Conservation (phyloP, 2,113 vertebrate genomes). For the Cebus imitator region DNA sequence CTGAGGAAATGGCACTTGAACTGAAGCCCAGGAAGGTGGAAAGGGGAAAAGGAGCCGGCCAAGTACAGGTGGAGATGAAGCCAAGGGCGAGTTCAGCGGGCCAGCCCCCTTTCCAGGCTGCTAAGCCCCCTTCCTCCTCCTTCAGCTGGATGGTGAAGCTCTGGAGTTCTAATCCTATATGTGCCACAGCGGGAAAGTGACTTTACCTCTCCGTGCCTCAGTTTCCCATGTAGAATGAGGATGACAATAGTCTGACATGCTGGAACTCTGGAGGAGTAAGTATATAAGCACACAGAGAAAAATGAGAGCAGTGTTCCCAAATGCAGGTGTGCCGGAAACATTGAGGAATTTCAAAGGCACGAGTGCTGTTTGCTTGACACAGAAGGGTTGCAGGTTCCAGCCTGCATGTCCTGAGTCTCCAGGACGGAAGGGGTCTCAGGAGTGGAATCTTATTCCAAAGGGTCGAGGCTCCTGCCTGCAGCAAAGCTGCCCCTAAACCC, state of each 20-base stretch:
- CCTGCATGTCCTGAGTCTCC: rapidly evolving
- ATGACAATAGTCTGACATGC: neutral
- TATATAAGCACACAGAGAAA: rapidly evolving
- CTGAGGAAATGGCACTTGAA: neutral
- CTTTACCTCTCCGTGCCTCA: neutral
- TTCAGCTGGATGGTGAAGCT: neutral
- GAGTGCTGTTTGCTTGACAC: neutral
- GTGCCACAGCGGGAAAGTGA: neutral
- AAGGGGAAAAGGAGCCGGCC: neutral
- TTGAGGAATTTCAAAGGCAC: neutral
- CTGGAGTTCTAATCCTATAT: neutral
- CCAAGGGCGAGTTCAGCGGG: rapidly evolving
- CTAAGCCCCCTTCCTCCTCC: neutral
- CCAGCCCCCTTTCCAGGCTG: rapidly evolving
- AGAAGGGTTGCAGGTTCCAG: neutral
- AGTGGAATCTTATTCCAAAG: neutral
- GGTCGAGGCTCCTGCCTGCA: neutral
- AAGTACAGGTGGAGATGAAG: neutral
- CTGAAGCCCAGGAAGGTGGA: neutral
- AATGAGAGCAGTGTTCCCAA: neutral
- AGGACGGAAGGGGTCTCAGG: neutral
- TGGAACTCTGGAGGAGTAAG: neutral
- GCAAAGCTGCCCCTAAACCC: too few species aligned
- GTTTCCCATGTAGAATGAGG: neutral
- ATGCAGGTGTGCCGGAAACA: neutral